Evolutionary conservation across 2,113 vertebrate genomes (phyloP).

Genomic region (Gadus macrocephalus): DNA sequence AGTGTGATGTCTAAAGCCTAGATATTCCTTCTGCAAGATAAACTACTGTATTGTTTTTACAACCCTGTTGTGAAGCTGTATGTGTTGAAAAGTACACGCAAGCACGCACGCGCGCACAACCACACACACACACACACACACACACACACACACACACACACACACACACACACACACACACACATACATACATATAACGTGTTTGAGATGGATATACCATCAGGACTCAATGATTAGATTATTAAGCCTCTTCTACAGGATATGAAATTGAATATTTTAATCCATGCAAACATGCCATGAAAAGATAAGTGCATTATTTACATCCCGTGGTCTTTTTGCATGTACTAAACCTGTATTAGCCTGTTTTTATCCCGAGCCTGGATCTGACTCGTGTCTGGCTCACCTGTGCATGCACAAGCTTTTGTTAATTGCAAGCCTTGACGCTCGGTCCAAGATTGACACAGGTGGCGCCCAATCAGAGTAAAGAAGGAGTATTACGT

Average conservation of each 20-base stretch:
- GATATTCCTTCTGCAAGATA: conserved; percentile 51
- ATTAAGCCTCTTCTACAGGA: conserved; percentile 41
- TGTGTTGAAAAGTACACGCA: conserved; percentile 14
- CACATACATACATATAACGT: conserved; percentile 14
- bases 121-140: background rate
- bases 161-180: background rate
- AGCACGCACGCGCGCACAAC: background rate
- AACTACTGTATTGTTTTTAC: conserved; percentile 55
- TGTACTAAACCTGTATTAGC: conserved; percentile 55
- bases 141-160: conserved; percentile 5
- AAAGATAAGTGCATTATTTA: conserved; percentile 9
- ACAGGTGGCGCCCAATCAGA: conserved; percentile 36
- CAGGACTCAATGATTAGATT: conserved; percentile 35
- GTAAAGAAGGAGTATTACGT: conserved; percentile 34
- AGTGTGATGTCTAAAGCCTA: conserved; percentile 34
- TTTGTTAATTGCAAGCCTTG: conserved; percentile 38
- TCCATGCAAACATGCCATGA: conserved; percentile 23
- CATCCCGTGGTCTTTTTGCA: conserved; percentile 53
- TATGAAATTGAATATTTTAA: conserved; percentile 26
- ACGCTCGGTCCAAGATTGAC: conserved; percentile 24
- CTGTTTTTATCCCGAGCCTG: conserved; percentile 50
- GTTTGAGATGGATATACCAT: conserved; percentile 18
- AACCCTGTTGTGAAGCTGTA: conserved; percentile 54
- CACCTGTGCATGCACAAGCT: conserved; percentile 62
- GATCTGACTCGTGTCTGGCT: conserved; percentile 45